phyloP scores from a whole-genome alignment of 2,113 vertebrate genomes.

The Beaufortia kweichowensis region DNA sequence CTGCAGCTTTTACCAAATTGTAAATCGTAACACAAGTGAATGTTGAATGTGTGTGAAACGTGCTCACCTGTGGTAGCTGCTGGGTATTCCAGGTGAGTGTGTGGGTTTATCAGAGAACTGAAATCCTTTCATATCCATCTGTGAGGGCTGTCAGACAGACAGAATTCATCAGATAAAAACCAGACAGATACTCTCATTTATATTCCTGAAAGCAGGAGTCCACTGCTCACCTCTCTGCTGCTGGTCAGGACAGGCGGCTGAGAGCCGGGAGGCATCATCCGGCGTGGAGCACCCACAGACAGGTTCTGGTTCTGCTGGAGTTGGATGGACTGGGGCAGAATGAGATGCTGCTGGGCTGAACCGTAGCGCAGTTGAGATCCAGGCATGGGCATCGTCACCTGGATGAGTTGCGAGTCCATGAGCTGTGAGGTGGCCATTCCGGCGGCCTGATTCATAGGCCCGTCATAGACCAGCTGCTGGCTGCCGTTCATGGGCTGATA shows the following conservation, averaged over 20 bases:
- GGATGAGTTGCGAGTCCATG: constrained; percentile 96
- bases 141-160: constrained; percentile 76
- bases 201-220: no score
- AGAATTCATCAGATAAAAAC: not conserved
- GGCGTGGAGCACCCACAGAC: constrained; percentile 86
- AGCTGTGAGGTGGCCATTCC: constrained; percentile 94
- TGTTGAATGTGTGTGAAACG: no score
- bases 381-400: constrained; percentile 97
- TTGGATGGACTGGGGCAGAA: constrained; percentile 96
- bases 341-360: constrained; percentile 94
- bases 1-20: no score
- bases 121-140: constrained; percentile 97
- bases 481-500: constrained; percentile 94
- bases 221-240: constrained; percentile 84
- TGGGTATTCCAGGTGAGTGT: constrained; percentile 81
- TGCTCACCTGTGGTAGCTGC: constrained; percentile 86
- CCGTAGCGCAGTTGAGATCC: constrained; percentile 94
- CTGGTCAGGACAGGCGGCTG: constrained; percentile 85
- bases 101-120: constrained; percentile 93
- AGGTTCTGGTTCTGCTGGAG: constrained; percentile 94
- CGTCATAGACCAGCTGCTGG: constrained; percentile 92
- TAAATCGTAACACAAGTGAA: no score
- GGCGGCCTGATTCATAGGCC: constrained; percentile 86
- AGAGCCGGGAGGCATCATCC: constrained; percentile 88
- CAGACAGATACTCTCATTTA: no score